phyloP scores from a whole-genome alignment of 2,113 vertebrate genomes.

The Serilophus lunatus region DNA sequence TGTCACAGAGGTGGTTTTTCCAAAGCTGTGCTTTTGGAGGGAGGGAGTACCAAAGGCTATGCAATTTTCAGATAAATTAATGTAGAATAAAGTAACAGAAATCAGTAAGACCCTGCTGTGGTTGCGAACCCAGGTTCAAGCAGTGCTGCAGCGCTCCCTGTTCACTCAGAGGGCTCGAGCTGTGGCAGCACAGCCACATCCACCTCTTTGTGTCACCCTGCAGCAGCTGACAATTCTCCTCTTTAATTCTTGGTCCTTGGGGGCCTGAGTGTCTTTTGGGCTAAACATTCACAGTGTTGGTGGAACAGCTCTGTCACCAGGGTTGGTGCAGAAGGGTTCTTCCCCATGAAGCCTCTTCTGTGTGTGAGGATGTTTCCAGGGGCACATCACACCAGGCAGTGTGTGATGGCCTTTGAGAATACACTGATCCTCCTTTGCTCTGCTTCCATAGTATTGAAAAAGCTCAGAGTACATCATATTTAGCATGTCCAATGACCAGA shows the following conservation, averaged over 20 bases:
- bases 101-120: neutral
- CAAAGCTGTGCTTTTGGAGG: neutral
- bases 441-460: neutral
- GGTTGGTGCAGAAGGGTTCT: neutral
- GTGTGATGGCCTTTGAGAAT: neutral
- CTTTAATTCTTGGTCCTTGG: neutral
- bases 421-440: neutral
- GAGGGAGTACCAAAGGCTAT: neutral
- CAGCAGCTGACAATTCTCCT: neutral
- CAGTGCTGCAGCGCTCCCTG: neutral
- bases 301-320: neutral
- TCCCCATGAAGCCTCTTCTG: neutral
- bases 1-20: neutral
- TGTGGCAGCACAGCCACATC: neutral
- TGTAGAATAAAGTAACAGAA: neutral
- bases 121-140: neutral
- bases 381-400: rapidly evolving
- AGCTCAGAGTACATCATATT: rapidly evolving
- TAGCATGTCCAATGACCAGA: neutral
- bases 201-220: neutral
- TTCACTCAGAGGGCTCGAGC: rapidly evolving
- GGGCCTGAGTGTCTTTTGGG: neutral
- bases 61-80: neutral
- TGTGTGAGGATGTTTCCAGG: neutral
- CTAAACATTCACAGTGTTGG: neutral